Evolutionary conservation across 1,140 invertebrate species (phyloP), one percentile per base, ranked within the genome.

Genomic region (Pogonomyrmex californicus): DNA sequence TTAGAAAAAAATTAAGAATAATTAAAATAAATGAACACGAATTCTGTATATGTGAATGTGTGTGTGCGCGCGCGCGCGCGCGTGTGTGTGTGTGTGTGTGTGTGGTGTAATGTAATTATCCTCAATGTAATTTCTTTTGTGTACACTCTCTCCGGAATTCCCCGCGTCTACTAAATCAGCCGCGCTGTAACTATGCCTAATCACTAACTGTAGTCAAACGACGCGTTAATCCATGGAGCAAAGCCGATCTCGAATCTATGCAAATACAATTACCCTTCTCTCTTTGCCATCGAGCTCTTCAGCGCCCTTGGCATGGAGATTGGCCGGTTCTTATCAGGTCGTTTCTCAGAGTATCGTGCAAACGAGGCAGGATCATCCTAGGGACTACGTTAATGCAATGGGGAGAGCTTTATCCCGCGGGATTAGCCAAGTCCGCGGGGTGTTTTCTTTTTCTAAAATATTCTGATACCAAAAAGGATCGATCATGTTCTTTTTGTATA

Each of bases 211-310:
- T 86, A 89, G 87, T 82, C 79, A 86, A 88, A 92, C 90, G 92
- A 91, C 86, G 82, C 87, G 88, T 87, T 92, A 92, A 92, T 93
- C 92, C 77, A 70, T 85, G 90, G 87, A 91, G 91, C 91, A 92
- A 92, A 91, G 88, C 91, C 92, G 90, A 93, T 93, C 92, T 92
- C 76, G 85, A 88, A 93, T 94, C 93, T 94, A 94, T 94, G 93
- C 93, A 94, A 94, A 94, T 93, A 92, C 92, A 90, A 93, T 92
- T 92, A 91, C 89, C 88, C 86, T 81, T 54, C 86, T 89, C 86
- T 73, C 82, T 89, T 90, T 86, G 86, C 86, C 79, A 71, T 86
- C 90, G 73, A 88, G 86, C 71, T 79, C 47, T 78, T 71, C 68
- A 33, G 51, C 54, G 77, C 68, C 76, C 87, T 88, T 62, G 75